phyloP scores from a whole-genome alignment of 2,888 invertebrate species.

The Ophioninae sp. region DNA sequence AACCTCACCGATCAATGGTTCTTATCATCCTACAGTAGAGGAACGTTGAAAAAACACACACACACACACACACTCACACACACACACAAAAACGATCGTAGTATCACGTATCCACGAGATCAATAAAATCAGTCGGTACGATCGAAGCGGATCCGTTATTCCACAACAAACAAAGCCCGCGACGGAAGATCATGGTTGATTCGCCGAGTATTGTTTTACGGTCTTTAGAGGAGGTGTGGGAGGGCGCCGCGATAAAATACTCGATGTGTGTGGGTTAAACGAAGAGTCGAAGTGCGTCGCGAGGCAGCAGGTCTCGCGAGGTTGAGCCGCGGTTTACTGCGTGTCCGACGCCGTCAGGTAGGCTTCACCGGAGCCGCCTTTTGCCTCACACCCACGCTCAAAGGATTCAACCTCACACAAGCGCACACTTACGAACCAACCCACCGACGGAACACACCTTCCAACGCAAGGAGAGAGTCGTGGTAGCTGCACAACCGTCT shows the following conservation, averaged over 20 bases:
- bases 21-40: conserved; percentile 26
- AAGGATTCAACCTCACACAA: conserved; percentile 68
- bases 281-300: conserved; percentile 54
- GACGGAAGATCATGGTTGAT: conserved; percentile 57
- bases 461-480: conserved; percentile 56
- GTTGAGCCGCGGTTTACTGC: conserved; percentile 77
- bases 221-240: conserved; percentile 1
- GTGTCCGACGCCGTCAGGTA: conserved; percentile 81
- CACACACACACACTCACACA: too few relatives aligned
- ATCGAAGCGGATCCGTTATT: conserved; percentile 12
- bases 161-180: conserved; percentile 39
- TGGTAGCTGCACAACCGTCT: conserved; percentile 62
- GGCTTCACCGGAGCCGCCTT: conserved; percentile 73
- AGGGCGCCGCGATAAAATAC: conserved; percentile 48
- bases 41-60: background rate
- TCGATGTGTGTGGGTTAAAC: conserved; percentile 38
- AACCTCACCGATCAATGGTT: background rate
- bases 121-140: conserved; percentile 18
- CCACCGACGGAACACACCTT: conserved; percentile 51
- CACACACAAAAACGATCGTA: too few relatives aligned
- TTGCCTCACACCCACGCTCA: conserved; percentile 76
- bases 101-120: conserved; percentile 49
- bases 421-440: conserved; percentile 68
- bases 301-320: conserved; percentile 67
- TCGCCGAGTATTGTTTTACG: conserved; percentile 35